Percentiles rank a stretch among this genome's conserved stretches.
phyloP scores from a whole-genome alignment of 2,797 vertebrate genomes.

The Sebastiscus albofasciatus region DNA sequence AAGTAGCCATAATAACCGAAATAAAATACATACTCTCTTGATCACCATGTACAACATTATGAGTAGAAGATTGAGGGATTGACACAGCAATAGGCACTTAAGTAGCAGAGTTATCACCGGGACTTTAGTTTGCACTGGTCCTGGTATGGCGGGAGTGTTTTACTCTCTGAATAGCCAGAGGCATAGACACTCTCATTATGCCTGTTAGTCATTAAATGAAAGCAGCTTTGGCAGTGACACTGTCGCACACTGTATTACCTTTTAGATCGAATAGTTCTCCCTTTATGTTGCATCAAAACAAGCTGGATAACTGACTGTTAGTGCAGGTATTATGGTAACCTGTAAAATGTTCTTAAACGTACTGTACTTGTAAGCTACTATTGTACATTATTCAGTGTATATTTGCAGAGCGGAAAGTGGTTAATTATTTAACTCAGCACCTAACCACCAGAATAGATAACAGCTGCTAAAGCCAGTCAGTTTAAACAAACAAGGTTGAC shows the following conservation, averaged over 20 bases:
- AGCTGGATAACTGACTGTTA: neutral
- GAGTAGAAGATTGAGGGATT: neutral
- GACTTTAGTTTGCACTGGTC: constrained; percentile 19
- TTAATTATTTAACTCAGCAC: constrained; percentile 23
- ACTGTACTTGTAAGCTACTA: neutral
- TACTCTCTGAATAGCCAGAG: constrained; percentile 48
- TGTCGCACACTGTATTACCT: constrained; percentile 15
- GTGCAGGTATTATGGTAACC: neutral
- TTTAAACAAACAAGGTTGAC: constrained; percentile 31
- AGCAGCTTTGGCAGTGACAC: constrained; percentile 37
- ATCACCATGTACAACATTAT: neutral
- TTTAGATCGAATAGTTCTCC: constrained; percentile 2
- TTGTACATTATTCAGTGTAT: neutral
- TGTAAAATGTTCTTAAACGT: neutral
- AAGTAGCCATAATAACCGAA: constrained; percentile 6
- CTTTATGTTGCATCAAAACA: neutral
- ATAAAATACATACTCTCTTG: neutral
- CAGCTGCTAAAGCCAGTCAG: constrained; percentile 20
- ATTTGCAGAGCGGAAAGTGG: neutral
- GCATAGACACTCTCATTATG: constrained; percentile 53
- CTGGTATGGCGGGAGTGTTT: constrained; percentile 32
- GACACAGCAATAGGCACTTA: constrained; percentile 8
- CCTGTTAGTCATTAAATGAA: constrained; percentile 52
- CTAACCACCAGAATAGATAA: neutral
- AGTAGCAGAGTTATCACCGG: constrained; percentile 8